Conservation (phyloP, 1,140 invertebrate genomes). For the Ceratitis capitata region DNA sequence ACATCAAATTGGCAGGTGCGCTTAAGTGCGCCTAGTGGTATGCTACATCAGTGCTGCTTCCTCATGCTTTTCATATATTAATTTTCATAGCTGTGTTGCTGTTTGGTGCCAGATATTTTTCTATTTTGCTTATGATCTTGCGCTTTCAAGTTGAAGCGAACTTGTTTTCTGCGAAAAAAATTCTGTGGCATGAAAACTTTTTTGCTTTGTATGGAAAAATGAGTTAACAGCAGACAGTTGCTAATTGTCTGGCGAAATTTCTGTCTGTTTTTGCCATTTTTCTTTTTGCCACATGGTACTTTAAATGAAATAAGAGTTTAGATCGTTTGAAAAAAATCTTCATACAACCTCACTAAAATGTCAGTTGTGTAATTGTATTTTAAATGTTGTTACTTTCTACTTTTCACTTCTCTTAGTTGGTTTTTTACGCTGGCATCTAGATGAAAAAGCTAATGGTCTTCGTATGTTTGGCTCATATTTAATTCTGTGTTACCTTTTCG, state of each 20-base stretch:
- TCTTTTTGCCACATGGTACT: background rate
- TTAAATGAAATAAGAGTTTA: background rate
- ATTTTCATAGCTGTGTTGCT: background rate
- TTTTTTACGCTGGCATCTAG: background rate
- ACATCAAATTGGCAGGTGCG: constrained; percentile 53
- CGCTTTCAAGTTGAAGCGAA: background rate
- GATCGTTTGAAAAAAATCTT: background rate
- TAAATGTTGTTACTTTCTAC: constrained; percentile 16
- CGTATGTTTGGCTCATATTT: background rate
- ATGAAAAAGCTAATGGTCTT: background rate
- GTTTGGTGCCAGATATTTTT: background rate
- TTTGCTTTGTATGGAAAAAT: background rate
- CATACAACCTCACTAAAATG: background rate
- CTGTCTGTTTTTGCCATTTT: background rate
- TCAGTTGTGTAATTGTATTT: constrained; percentile 40
- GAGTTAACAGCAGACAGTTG: constrained; percentile 45
- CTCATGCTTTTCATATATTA: too few species aligned
- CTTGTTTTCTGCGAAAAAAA: background rate
- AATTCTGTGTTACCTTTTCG: background rate
- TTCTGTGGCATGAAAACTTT: background rate
- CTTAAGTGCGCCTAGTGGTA: constrained; percentile 16
- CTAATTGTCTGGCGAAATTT: constrained; percentile 53
- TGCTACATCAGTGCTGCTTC: background rate
- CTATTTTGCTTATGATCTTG: constrained; percentile 40
- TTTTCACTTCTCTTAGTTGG: background rate